Evolutionary conservation across 2,113 vertebrate species (phyloP).

Genomic region (Peromyscus polionotus): DNA sequence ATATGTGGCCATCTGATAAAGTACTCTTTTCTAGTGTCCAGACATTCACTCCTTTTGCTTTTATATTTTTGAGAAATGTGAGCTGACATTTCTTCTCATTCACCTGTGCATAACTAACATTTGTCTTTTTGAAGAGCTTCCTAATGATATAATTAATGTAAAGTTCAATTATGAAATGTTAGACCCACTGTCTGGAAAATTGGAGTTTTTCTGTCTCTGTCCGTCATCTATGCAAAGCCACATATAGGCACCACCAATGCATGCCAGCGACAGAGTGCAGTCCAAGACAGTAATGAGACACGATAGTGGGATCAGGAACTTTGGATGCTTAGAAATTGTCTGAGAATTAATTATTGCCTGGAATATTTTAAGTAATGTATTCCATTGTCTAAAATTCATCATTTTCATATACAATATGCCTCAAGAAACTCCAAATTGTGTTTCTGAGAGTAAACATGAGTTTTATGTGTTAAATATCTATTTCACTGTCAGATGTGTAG

Average conservation of each 20-base stretch:
- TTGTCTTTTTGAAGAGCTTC: slow-evolving; percentile 16
- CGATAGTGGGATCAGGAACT: background rate
- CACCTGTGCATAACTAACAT: background rate
- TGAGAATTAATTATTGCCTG: background rate
- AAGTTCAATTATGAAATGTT: slow-evolving; percentile 47
- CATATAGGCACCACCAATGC: background rate
- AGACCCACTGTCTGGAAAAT: slow-evolving; percentile 1
- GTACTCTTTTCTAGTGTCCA: background rate
- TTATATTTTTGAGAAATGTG: background rate
- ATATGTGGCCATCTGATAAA: background rate
- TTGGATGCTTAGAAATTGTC: background rate
- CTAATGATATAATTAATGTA: slow-evolving; percentile 26
- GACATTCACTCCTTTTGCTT: background rate
- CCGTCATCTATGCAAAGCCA: background rate
- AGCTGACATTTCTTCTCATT: slow-evolving; percentile 5
- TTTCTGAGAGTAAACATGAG: background rate
- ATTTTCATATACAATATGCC: background rate
- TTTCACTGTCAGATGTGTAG: fast-evolving
- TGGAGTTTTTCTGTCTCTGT: background rate
- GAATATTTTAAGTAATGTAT: background rate
- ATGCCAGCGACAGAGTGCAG: background rate
- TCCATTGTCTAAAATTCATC: background rate
- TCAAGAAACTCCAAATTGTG: background rate
- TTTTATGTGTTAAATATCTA: background rate
- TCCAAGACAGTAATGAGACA: background rate